A percentile compares a stretch with the other conserved stretches of the same genome.
phyloP scores from a whole-genome alignment of 2,888 invertebrate genomes.

The Chymomyza procnemis region DNA sequence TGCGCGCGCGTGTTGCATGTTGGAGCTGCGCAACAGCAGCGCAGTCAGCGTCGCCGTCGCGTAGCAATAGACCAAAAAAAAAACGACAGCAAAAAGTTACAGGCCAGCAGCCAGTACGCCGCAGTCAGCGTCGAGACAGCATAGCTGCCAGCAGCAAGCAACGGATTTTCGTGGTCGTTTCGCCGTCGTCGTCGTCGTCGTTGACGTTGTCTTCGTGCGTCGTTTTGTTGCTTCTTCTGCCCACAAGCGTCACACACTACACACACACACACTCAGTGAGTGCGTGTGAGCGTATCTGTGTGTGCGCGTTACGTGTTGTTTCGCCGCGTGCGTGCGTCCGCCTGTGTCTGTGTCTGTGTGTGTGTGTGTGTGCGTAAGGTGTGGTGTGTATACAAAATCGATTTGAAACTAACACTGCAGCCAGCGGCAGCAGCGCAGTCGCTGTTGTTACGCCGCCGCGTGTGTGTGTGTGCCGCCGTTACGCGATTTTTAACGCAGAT shows the following conservation, averaged over 20 bases:
- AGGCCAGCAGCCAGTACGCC: too few relatives aligned
- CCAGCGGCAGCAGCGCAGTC: conserved; percentile 9
- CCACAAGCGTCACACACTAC: conserved; percentile 1
- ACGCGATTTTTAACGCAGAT: conserved; percentile 34
- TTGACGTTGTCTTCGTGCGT: conserved; percentile 16
- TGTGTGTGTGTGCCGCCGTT: conserved; percentile 39
- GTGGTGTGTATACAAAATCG: conserved; percentile 67
- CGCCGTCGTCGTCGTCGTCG: conserved; percentile 20
- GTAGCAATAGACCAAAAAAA: conserved; percentile 40
- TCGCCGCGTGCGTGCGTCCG: conserved; percentile 35
- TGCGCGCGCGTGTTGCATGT: conserved; percentile 2
- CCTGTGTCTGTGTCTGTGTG: too few relatives aligned
- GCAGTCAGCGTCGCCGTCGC: conserved; percentile 4
- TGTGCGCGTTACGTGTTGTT: conserved; percentile 10
- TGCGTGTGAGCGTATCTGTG: too few relatives aligned
- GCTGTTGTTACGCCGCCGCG: conserved; percentile 23
- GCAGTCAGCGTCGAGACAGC: conserved; percentile 7
- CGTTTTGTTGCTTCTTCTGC: conserved; percentile 12
- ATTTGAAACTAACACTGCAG: conserved; percentile 34
- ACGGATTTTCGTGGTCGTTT: background rate
- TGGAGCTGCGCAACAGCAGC: conserved; percentile 9
- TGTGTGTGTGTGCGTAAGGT: conserved; percentile 49
- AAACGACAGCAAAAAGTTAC: too few relatives aligned
- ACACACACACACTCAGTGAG: background rate
- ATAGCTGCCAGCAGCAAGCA: conserved; percentile 18